Conservation (phyloP, 2,797 vertebrate genomes). For the Channa striata region DNA sequence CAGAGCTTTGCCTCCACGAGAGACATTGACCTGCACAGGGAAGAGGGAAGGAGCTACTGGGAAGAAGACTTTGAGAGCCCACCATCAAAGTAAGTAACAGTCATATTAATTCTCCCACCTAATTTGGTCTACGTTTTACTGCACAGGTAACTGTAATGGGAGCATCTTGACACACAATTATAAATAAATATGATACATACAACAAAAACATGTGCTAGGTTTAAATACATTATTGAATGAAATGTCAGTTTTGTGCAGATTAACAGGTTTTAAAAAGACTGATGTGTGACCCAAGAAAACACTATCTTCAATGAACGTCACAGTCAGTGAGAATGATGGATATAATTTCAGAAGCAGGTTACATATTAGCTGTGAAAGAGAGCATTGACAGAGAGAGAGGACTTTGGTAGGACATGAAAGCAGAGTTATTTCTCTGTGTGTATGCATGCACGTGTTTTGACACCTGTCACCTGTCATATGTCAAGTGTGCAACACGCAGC, state of each 20-base stretch:
- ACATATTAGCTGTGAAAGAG: neutral
- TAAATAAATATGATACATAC: neutral
- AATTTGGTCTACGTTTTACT: neutral
- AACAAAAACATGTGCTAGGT: neutral
- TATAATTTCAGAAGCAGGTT: neutral
- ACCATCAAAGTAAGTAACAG: conserved; percentile 89
- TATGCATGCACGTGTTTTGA: conserved; percentile 35
- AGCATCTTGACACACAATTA: conserved; percentile 17
- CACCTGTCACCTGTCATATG: conserved; percentile 68
- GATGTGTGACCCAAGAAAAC: neutral
- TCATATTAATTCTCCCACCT: neutral
- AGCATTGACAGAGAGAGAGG: neutral
- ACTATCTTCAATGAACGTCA: neutral
- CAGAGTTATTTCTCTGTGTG: conserved; percentile 12
- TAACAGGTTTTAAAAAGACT: conserved; percentile 20
- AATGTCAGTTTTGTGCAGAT: conserved; percentile 19
- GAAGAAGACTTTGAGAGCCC: conserved; percentile 96
- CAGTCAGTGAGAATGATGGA: neutral
- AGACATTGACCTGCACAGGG: conserved; percentile 93
- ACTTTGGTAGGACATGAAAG: neutral
- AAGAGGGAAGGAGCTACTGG: conserved; percentile 95
- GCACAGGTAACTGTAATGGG: neutral
- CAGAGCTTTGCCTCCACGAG: conserved; percentile 94
- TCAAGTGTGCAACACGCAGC: conserved; percentile 52
- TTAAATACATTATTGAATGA: conserved; percentile 17